Evolutionary conservation across 2,797 vertebrate species (phyloP).

Genomic region (Gephyroberyx darwinii): DNA sequence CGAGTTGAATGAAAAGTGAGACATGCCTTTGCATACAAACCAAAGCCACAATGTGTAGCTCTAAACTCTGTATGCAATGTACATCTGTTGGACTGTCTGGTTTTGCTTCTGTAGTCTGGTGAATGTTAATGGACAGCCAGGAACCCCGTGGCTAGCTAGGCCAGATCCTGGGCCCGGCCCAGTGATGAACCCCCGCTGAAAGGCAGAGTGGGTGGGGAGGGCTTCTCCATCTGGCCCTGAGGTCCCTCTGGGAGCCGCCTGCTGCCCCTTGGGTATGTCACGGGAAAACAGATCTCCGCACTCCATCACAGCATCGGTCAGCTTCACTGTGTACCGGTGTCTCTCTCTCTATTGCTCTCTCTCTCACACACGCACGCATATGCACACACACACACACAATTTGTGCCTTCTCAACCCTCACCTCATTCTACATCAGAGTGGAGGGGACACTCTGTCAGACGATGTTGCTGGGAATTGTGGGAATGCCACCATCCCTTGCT

Average conservation of each 20-base stretch:
- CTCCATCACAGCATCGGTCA: slow-evolving; percentile 37
- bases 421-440: slow-evolving; percentile 24
- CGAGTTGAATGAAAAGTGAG: neutral
- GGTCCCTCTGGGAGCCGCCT: neutral
- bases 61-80: neutral
- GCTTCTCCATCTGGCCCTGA: neutral
- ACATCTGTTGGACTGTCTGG: neutral
- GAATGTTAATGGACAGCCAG: neutral
- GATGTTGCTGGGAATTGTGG: slow-evolving; percentile 10
- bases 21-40: neutral
- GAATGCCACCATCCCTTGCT: slow-evolving; percentile 30
- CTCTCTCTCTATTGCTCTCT: neutral
- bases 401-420: neutral
- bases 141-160: neutral
- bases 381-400: too few relatives aligned
- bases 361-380: slow-evolving; percentile 1
- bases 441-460: slow-evolving; percentile 13
- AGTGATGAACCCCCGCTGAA: neutral
- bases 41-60: neutral
- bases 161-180: neutral
- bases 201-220: neutral
- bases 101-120: slow-evolving; percentile 1
- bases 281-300: slow-evolving; percentile 37
- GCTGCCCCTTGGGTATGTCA: slow-evolving; percentile 1
- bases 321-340: neutral